Evolutionary conservation across 2,888 invertebrate genomes (phyloP).

Genomic region (Caenorhabditis doughertyi): DNA sequence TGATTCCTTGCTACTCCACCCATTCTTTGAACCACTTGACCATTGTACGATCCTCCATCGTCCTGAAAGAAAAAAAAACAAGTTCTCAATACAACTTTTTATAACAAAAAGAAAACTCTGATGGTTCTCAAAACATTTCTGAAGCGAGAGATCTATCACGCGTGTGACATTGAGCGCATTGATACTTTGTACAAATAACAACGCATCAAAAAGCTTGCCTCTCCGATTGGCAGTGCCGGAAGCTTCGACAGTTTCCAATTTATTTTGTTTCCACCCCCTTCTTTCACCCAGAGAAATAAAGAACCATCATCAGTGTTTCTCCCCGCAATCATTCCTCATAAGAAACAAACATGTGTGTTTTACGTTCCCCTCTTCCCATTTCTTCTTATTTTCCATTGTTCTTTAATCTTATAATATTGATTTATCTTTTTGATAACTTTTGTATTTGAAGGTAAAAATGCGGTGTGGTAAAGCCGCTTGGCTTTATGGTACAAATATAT

Average conservation of each 20-base stretch:
- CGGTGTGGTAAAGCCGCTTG: slow-evolving; percentile 48
- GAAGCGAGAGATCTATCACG: slow-evolving; percentile 28
- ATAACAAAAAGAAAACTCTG: slow-evolving; percentile 8
- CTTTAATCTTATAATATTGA: background rate
- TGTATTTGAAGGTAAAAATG: slow-evolving; percentile 20
- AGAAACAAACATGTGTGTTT: slow-evolving; percentile 42
- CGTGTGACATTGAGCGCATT: slow-evolving; percentile 38
- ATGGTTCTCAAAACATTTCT: slow-evolving; percentile 23
- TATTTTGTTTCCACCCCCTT: slow-evolving; percentile 17
- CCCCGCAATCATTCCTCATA: slow-evolving; percentile 22
- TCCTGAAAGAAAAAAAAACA: slow-evolving; percentile 85
- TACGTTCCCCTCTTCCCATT: slow-evolving; percentile 5
- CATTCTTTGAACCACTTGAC: slow-evolving; percentile 86
- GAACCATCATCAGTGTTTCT: slow-evolving; percentile 34
- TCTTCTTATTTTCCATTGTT: background rate
- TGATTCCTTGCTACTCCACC: slow-evolving; percentile 96
- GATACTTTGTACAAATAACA: slow-evolving; percentile 64
- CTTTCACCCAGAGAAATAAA: slow-evolving; percentile 18
- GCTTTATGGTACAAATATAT: slow-evolving; percentile 38
- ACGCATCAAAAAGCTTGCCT: slow-evolving; percentile 46
- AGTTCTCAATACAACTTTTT: background rate
- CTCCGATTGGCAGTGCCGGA: slow-evolving; percentile 51
- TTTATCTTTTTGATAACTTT: background rate
- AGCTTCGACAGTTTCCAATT: slow-evolving; percentile 44
- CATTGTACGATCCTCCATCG: slow-evolving; percentile 90